Evolutionary conservation across 2,888 invertebrate genomes (phyloP).

Genomic region (Drosophila hawaiiensis): DNA sequence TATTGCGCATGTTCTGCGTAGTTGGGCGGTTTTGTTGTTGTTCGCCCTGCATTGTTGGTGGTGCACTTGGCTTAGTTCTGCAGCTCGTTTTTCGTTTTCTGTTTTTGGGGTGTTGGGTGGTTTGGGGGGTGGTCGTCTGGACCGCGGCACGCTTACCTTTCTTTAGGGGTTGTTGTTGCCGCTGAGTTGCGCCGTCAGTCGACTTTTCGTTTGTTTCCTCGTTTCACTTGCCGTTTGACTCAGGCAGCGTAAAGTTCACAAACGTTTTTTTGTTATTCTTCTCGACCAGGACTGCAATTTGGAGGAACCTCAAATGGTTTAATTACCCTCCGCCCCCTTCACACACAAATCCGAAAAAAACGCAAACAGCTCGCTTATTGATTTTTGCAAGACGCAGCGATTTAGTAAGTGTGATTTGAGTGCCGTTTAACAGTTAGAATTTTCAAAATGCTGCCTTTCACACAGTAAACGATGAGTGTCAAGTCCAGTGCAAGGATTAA

Average conservation of each 20-base stretch:
- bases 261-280: slow-evolving; percentile 31
- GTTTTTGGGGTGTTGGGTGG: slow-evolving; percentile 29
- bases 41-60: slow-evolving; percentile 34
- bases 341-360: slow-evolving; percentile 17
- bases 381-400: slow-evolving; percentile 48
- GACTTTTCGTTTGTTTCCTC: slow-evolving; percentile 19
- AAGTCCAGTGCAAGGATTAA: slow-evolving; percentile 78
- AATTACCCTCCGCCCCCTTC: slow-evolving; percentile 19
- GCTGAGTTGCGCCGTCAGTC: slow-evolving; percentile 77
- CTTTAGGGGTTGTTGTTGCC: slow-evolving; percentile 75
- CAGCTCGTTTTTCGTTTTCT: slow-evolving; percentile 23
- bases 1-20: slow-evolving; percentile 58
- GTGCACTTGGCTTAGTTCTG: slow-evolving; percentile 73
- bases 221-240: slow-evolving; percentile 61
- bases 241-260: slow-evolving; percentile 46
- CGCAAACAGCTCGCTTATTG: slow-evolving; percentile 60
- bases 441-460: neutral
- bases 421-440: neutral
- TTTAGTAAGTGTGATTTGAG: slow-evolving; percentile 1
- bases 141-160: slow-evolving; percentile 51
- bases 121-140: slow-evolving; percentile 16
- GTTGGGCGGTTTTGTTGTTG: slow-evolving; percentile 61
- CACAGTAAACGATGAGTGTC: slow-evolving; percentile 63
- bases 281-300: slow-evolving; percentile 14
- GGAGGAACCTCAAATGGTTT: slow-evolving; percentile 48